Evolutionary conservation across 1,140 invertebrate species (phyloP).

Genomic region (Venustaconcha ellipsiformis): DNA sequence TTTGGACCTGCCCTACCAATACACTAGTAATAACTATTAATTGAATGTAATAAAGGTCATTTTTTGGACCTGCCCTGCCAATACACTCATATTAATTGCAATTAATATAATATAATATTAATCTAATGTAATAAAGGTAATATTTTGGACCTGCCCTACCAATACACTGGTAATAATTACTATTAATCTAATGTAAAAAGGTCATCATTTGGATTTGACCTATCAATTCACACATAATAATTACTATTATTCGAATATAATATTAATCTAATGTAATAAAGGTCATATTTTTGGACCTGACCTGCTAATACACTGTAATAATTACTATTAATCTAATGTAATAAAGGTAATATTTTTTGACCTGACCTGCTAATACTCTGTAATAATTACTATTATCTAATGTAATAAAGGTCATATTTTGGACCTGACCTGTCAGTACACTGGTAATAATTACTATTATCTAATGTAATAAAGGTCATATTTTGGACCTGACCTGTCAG

Average conservation of each 20-base stretch:
- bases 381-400: constrained; percentile 6
- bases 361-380: constrained; percentile 25
- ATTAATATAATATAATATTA: too few relatives aligned
- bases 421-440: constrained; percentile 27
- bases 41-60: background rate
- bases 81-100: constrained; percentile 24
- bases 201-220: background rate
- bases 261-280: too few relatives aligned
- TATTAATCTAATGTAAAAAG: too few relatives aligned
- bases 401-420: background rate
- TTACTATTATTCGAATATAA: background rate
- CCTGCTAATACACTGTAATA: constrained; percentile 34
- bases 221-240: constrained; percentile 30
- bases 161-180: constrained; percentile 25
- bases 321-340: background rate
- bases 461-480: background rate
- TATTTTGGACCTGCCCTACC: constrained; percentile 12
- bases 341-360: background rate
- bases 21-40: constrained; percentile 22
- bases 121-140: background rate
- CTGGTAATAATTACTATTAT: constrained; percentile 9
- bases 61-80: constrained; percentile 10
- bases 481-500: constrained; percentile 20
- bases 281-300: background rate
- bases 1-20: constrained; percentile 14